Evolutionary conservation across 1,140 invertebrate species (phyloP).

Genomic region (Olivierus martensii): DNA sequence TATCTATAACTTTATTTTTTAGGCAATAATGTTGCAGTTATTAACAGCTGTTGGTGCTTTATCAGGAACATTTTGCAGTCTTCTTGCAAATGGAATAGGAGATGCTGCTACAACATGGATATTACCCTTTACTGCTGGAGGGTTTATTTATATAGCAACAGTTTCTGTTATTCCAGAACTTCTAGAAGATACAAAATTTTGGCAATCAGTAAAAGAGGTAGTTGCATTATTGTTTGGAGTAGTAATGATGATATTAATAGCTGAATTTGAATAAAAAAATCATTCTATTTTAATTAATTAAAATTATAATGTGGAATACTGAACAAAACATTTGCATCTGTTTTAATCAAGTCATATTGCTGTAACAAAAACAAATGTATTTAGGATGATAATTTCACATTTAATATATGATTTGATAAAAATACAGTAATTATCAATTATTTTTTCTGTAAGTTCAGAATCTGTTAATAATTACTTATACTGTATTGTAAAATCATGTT

Average conservation of each 20-base stretch:
- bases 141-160: conserved; percentile 96
- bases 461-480: too few species aligned
- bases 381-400: too few species aligned
- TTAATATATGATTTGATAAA: too few species aligned
- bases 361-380: too few species aligned
- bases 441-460: too few species aligned
- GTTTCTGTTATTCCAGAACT: conserved; percentile 93
- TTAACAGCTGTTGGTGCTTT: conserved; percentile 88
- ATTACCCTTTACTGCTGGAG: conserved; percentile 90
- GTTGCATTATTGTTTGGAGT: conserved; percentile 66
- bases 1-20: conserved; percentile 15
- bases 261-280: conserved; percentile 56
- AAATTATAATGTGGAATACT: too few species aligned
- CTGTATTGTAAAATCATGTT: too few species aligned
- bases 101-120: conserved; percentile 67
- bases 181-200: conserved; percentile 64
- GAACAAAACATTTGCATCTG: too few species aligned
- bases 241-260: conserved; percentile 84
- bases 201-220: conserved; percentile 75
- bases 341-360: too few species aligned
- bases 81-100: conserved; percentile 58
- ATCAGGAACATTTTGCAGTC: conserved; percentile 71
- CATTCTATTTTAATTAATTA: background rate
- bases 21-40: conserved; percentile 84
- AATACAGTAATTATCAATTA: too few species aligned